A percentile compares a stretch with the other conserved stretches of the same genome.
phyloP scores from a whole-genome alignment of 2,113 vertebrate genomes.

The Rattus norvegicus region GRCr8 NC_086032.1:43239001-43239500 shows the following conservation, averaged over 20 bases:
- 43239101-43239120: not conserved
- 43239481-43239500: not conserved
- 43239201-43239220: not conserved
- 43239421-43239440: too few relatives aligned
- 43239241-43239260: not conserved
- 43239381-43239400: not conserved
- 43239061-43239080: too few relatives aligned
- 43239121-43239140: too few relatives aligned
- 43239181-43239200: not conserved
- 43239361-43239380: constrained; percentile 37
- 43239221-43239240: not conserved
- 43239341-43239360: constrained; percentile 20
- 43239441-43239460: not conserved
- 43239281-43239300: not conserved
- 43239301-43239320: not conserved
- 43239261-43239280: not conserved
- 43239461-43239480: not conserved
- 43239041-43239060: too few relatives aligned
- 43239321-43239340: not conserved
- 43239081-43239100: not conserved
- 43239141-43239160: not conserved
- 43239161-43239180: not conserved
- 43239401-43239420: not conserved
- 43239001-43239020: too few relatives aligned
- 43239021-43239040: too few relatives aligned